Percentiles rank a stretch among this genome's conserved stretches.
Evolutionary conservation across 2,113 vertebrate species (phyloP).

Genomic region (Oryzias javanicus): DNA sequence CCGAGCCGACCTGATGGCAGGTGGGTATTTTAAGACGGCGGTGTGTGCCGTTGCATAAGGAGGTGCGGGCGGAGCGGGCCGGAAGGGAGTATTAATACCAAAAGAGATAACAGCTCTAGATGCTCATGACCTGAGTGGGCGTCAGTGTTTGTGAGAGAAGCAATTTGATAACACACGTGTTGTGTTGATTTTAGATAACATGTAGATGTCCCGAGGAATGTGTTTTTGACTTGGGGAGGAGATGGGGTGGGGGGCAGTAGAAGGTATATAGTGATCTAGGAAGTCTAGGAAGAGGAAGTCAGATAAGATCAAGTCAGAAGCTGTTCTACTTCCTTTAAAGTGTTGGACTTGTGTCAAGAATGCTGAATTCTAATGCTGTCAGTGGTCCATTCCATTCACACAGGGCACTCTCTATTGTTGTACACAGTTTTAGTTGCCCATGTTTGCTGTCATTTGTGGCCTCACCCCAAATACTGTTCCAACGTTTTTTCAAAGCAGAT

Average conservation of each 20-base stretch:
- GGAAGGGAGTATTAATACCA: slow-evolving; percentile 41
- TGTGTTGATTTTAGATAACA: slow-evolving; percentile 6
- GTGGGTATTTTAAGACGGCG: slow-evolving; percentile 46
- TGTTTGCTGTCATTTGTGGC: slow-evolving; percentile 73
- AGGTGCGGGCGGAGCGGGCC: slow-evolving; percentile 30
- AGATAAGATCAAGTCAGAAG: slow-evolving; percentile 52
- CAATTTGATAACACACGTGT: slow-evolving; percentile 9
- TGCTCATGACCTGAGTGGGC: slow-evolving; percentile 17
- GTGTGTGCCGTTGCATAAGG: slow-evolving; percentile 43
- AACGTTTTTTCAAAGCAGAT: slow-evolving; percentile 66
- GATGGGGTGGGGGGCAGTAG: neutral
- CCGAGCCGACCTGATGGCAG: slow-evolving; percentile 40
- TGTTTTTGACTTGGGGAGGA: slow-evolving; percentile 8
- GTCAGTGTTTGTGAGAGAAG: slow-evolving; percentile 3
- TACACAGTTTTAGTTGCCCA: slow-evolving; percentile 62
- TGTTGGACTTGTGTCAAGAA: slow-evolving; percentile 47
- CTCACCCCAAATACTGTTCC: slow-evolving; percentile 61
- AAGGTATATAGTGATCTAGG: slow-evolving; percentile 16
- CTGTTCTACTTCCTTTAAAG: slow-evolving; percentile 61
- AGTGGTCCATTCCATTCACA: slow-evolving; percentile 36
- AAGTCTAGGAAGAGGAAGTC: slow-evolving; percentile 66
- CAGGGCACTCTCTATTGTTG: slow-evolving; percentile 59
- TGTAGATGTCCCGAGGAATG: slow-evolving; percentile 32
- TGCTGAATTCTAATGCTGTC: slow-evolving; percentile 32
- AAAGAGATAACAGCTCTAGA: slow-evolving; percentile 41